These are phyloP conservation scores for Arge pagana DNA, from an alignment of 2,888 invertebrate species.

Conservation along the genomic window DNA sequence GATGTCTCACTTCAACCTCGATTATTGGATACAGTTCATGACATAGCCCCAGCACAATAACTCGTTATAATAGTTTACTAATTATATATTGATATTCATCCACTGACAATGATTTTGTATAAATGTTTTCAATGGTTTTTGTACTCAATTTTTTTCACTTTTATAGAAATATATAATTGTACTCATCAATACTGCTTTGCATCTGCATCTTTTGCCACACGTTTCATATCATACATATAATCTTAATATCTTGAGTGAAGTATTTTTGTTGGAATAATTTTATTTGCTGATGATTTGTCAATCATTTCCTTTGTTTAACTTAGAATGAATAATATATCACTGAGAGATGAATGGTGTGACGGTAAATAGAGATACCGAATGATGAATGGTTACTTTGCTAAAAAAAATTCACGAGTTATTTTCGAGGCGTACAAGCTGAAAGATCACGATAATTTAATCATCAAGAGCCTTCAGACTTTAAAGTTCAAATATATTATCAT, in stretches of 20 bases:
- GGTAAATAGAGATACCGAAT: constrained; percentile 6
- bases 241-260: neutral
- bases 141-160: constrained; percentile 18
- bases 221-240: neutral
- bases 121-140: constrained; percentile 14
- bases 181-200: constrained; percentile 18
- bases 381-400: neutral
- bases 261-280: neutral
- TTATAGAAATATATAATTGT: constrained; percentile 11
- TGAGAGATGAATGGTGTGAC: constrained; percentile 14
- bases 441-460: too few species aligned
- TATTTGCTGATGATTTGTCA: constrained; percentile 10
- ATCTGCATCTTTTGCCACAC: constrained; percentile 7
- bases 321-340: constrained; percentile 14
- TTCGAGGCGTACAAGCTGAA: too few species aligned
- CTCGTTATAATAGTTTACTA: constrained; percentile 7
- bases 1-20: constrained; percentile 35
- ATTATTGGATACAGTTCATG: constrained; percentile 13
- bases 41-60: constrained; percentile 15
- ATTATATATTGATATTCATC: constrained; percentile 12
- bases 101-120: constrained; percentile 13
- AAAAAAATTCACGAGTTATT: too few species aligned
- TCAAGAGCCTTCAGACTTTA: too few species aligned
- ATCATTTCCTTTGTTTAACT: constrained; percentile 4
- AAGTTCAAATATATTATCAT: too few species aligned